Base-by-base conservation (phyloP, 2,113 vertebrate genomes). In the Beaufortia kweichowensis region DNA sequence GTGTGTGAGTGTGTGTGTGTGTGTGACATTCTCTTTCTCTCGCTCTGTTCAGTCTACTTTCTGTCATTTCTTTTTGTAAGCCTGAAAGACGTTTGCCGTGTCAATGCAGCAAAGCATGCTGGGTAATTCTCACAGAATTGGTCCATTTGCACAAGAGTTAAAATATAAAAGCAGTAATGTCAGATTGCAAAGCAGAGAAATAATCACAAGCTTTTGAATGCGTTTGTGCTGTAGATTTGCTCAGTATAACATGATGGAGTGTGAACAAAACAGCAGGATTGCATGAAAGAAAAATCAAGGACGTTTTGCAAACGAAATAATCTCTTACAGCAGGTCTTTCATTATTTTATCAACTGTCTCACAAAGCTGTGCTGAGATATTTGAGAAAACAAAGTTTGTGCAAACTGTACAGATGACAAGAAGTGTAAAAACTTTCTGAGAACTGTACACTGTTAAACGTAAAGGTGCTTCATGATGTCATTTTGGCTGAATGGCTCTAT, bases 91-190 rank as follows among this genome's bases (percentile, higher is more conserved):
- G 67, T 41, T 33, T 26, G 31, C 21, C 26, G 53, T 56, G 53
- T 57, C 29, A 41, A 24, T 35, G 28, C 31, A 41, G 68, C 21
- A 57, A 71, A 26, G 29, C 53, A 39, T 57, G 33, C 68, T 35
- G 68, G 33, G 26, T 71, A 39, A 71, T 71, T 41, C 33, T 11
- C 21, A 39, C 19, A 56, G 53, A 59, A 71, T 39, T 39, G 69
- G 33, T 57, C 69, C 24, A 41, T 59, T 71, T 71, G 53, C 2
- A 56, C 50, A 17, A 41, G 53, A 35, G 28, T 17, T 7, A 10
- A 33, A 21, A 35, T 55, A 14, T 26, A 71, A 71, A 71, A 26
- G 53, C 17, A 1, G 26, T 71, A 39, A 71, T 71, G 53, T 41
- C 39, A 10, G 24, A 43, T 66, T 10, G 48, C 21, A 17, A 59